Evolutionary conservation across 2,888 invertebrate species (phyloP), one percentile per base, ranked within the genome.

Genomic region (Mesorhabditis belari): DNA sequence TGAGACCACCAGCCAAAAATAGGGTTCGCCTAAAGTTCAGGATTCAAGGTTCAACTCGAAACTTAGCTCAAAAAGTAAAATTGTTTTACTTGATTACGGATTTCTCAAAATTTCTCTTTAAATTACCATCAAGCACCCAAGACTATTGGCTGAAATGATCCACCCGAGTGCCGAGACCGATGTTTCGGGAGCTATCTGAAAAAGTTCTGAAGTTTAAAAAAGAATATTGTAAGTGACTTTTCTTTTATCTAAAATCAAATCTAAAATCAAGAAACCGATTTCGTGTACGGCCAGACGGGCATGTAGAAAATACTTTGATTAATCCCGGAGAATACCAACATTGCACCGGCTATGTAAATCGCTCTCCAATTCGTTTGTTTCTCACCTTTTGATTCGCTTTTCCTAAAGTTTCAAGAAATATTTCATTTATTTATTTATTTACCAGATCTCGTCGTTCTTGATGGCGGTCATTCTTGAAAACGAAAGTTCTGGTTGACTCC

Each of bases 1-100:
- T 57, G 57, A 50, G 19, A 28, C 57, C 57, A 57, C 17, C 19
- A 50, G 26, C 57, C 57, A 6, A 57, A 23, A 24, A 49, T 17
- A 12, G 57, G 57, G 26, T 49, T 57, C 49, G 57, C 21, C 44
- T 35, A 35, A 17, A 35, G 44, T 35, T 35, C 1, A 35, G 44
- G 1, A 35, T 12, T 35, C 6, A 35, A 17, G 35, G 6, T 35
- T 35, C 6, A n/a, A n/a, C n/a, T n/a, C n/a, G n/a, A 35, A 17
- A 35, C 17, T 17, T 35, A 35, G 44, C 12, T n/a, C 12, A 35
- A 35, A 2, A 17, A 17, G 1, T 35, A n/a, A 35, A 35, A 35
- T 35, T 35, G 2, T n/a, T n/a, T n/a, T n/a, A n/a, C n/a, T n/a
- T n/a, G n/a, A n/a, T n/a, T n/a, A n/a, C n/a, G n/a, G n/a, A n/a